phyloP scores from a whole-genome alignment of 2,797 vertebrate genomes.

The Spinus olivaceus region DNA sequence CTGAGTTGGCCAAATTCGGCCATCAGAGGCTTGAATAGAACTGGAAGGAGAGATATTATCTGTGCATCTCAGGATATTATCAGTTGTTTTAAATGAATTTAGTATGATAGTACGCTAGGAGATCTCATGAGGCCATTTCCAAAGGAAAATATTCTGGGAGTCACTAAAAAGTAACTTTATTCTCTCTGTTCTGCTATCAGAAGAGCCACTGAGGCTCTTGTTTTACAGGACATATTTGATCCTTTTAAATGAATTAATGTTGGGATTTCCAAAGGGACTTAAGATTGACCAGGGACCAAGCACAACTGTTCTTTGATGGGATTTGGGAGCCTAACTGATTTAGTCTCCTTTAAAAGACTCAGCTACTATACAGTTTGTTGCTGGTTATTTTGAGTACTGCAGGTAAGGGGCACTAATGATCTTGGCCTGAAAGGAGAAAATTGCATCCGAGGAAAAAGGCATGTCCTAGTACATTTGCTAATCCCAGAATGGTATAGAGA shows the following conservation, averaged over 20 bases:
- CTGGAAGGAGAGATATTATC: background rate
- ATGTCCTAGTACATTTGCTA: background rate
- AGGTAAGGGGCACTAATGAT: background rate
- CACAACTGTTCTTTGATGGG: background rate
- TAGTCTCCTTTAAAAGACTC: background rate
- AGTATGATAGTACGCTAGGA: background rate
- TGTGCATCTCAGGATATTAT: background rate
- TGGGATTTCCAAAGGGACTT: conserved; percentile 1
- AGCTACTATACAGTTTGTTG: background rate
- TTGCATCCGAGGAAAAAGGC: background rate
- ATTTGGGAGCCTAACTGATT: background rate
- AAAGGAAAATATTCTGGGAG: background rate
- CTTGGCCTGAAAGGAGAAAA: background rate
- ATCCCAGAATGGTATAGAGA: background rate
- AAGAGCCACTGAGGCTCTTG: background rate
- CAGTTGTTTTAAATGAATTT: background rate
- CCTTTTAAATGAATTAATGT: background rate
- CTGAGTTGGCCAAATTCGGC: conserved; percentile 7
- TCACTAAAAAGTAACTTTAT: background rate
- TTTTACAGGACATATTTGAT: background rate
- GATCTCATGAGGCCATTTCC: background rate
- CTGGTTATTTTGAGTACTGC: conserved; percentile 5
- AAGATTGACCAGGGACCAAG: background rate
- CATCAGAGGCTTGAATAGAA: background rate
- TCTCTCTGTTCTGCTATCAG: background rate